Conservation (phyloP, 2,888 invertebrate genomes). For the Drosophila borborema region DNA sequence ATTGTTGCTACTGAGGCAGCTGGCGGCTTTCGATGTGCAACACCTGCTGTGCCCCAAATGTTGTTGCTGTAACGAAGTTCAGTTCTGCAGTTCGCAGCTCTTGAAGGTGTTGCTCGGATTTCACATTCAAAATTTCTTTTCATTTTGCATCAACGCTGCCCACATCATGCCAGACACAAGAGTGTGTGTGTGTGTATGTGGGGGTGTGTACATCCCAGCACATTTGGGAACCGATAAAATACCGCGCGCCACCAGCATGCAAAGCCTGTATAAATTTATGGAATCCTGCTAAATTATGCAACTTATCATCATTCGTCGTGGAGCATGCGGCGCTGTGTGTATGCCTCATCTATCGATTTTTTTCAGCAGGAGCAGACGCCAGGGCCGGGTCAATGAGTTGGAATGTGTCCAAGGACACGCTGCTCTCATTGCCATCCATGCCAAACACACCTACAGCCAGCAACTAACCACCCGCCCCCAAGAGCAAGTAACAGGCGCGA, state of each 20-base stretch:
- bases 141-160: neutral
- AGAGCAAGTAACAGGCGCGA: constrained; percentile 59
- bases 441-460: neutral
- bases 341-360: constrained; percentile 64
- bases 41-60: constrained; percentile 40
- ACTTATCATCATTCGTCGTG: constrained; percentile 66
- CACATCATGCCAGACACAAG: constrained; percentile 19
- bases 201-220: neutral
- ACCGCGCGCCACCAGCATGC: constrained; percentile 4
- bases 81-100: neutral
- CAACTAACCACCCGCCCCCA: neutral
- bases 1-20: constrained; percentile 22
- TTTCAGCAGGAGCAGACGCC: constrained; percentile 43
- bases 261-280: constrained; percentile 62
- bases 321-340: constrained; percentile 20
- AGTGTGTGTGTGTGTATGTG: constrained; percentile 1
- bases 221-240: constrained; percentile 47
- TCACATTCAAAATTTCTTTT: neutral
- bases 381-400: constrained; percentile 60
- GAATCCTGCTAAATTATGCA: constrained; percentile 78
- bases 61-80: constrained; percentile 2
- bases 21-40: constrained; percentile 20
- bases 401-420: constrained; percentile 68
- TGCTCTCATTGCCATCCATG: constrained; percentile 47
- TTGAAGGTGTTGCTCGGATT: constrained; percentile 9